A percentile compares a stretch with the other conserved stretches of the same genome.
phyloP scores from a whole-genome alignment of 2,797 vertebrate species.

The Oophaga sylvatica region DNA sequence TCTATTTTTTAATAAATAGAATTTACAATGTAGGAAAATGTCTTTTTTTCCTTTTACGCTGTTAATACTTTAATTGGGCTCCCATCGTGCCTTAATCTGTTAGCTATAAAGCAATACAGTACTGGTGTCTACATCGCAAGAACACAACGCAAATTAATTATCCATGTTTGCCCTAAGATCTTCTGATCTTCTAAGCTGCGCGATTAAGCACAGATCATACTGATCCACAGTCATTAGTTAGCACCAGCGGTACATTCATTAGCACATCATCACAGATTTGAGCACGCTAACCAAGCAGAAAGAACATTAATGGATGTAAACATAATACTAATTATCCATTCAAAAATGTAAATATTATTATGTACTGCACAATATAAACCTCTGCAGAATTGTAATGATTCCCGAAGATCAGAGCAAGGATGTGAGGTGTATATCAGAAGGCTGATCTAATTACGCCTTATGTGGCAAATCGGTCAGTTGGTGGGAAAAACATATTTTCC shows the following conservation, averaged over 20 bases:
- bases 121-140: background rate
- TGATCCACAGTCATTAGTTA: background rate
- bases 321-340: background rate
- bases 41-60: background rate
- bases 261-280: background rate
- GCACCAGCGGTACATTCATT: background rate
- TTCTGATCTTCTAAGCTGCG: background rate
- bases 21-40: too few species aligned
- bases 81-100: background rate
- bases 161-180: background rate
- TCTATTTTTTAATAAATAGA: too few species aligned
- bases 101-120: background rate
- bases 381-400: background rate
- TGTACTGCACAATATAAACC: background rate
- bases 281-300: background rate
- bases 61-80: background rate
- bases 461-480: too few species aligned
- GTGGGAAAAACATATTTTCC: too few species aligned
- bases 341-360: background rate
- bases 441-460: too few species aligned
- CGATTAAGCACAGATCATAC: background rate
- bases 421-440: too few species aligned
- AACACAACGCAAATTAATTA: background rate
- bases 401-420: too few species aligned
- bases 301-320: background rate